Base-by-base conservation (phyloP, 2,113 vertebrate genomes). In the Neofelis nebulosa region DNA sequence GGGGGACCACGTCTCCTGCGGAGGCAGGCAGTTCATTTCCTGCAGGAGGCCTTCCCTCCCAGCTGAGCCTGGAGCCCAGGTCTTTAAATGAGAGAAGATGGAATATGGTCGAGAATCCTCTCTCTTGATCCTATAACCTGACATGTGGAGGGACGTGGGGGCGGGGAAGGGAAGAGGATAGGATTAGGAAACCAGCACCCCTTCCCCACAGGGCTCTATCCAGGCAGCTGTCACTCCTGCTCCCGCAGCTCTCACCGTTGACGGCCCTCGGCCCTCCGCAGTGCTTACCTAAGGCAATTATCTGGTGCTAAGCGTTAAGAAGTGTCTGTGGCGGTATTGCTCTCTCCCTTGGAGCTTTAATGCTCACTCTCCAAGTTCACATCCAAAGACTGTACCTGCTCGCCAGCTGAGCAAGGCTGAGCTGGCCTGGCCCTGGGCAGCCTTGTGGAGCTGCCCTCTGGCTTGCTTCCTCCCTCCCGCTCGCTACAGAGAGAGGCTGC, bases 281-380 rank as follows among this genome's bases (percentile, higher is more conserved):
- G 38, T 29, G 13, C 41, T 76, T 29, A 27, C 38, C 73, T 76
- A 45, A 76, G 45, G 73, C 25, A 8, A 5, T 41, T 41, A 38
- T 41, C 27, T 5, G 3, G 1, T 23, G 36, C 33, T 7, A 1
- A 41, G 11, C 8, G 5, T 2, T 29, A 45, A 36, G 21, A 25
- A 7, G 66, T 3, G 18, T 21, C 92, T 7, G 2, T 2, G 27
- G 69, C 31, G 27, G 14, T 1, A 6, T 33, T 7, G 2, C 55
- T 31, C 29, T 31, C 29, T 76, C 11, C 50, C 38, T 65, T 21
- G 41, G 63, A 81, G 41, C 80, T 41, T 19, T 23, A 21, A 33
- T 63, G n/a, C 71, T 80, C 3, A 0, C 5, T 14, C 33, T 21
- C 6, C 73, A 23, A 16, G 15, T 3, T 25, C 45, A 2, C 55